These are phyloP conservation scores for Caiman crocodilus DNA, from an alignment of 2,797 vertebrate genomes.

Conservation along the genomic window DNA sequence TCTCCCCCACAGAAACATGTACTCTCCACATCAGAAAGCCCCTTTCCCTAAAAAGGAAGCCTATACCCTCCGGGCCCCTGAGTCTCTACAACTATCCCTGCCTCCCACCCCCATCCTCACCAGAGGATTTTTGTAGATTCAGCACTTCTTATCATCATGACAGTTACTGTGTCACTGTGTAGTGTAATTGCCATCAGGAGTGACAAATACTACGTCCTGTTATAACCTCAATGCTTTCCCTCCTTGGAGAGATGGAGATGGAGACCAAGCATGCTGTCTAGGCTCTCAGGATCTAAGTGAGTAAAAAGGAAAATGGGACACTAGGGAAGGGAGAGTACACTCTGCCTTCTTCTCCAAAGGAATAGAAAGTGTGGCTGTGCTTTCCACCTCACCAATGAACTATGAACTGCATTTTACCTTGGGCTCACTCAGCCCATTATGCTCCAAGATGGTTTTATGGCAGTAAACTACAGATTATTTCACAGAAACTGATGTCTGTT, in stretches of 20 bases:
- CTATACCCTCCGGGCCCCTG: not conserved
- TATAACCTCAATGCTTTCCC: not conserved
- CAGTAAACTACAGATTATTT: not conserved
- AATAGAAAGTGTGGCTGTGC: not conserved
- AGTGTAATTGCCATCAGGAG: not conserved
- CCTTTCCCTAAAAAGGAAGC: not conserved
- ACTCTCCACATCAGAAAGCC: not conserved
- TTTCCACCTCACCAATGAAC: too few relatives aligned
- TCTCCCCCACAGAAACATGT: not conserved
- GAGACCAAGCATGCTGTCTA: not conserved
- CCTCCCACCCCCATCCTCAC: too few relatives aligned
- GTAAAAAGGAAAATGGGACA: not conserved
- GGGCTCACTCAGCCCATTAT: not conserved
- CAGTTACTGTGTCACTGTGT: not conserved
- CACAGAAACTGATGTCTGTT: not conserved
- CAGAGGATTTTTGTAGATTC: too few relatives aligned
- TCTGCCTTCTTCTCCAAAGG: not conserved
- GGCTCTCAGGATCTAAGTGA: not conserved
- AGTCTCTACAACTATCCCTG: not conserved
- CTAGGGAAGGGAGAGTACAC: not conserved
- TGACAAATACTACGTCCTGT: not conserved
- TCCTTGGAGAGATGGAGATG: not conserved
- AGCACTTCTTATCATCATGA: not conserved
- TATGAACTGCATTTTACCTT: not conserved
- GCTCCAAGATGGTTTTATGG: not conserved